Evolutionary conservation across 2,797 vertebrate genomes (phyloP), one percentile per base, ranked within the genome.

Genomic region (Phaenicophaeus curvirostris): DNA sequence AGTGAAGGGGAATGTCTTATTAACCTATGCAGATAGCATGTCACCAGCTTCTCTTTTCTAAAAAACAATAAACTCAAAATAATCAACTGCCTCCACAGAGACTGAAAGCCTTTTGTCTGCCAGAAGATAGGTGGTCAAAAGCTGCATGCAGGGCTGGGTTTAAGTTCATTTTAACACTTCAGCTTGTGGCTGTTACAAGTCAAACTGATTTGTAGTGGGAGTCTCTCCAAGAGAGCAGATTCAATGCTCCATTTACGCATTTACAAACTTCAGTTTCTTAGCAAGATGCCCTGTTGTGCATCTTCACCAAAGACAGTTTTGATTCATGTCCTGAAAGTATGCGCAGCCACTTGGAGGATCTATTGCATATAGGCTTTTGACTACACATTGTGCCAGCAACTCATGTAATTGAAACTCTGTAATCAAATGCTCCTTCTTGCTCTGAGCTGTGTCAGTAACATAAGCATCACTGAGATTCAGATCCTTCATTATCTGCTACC

Each of bases 161-260:
- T 79, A 85, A 76, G 8, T 77, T 89, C 71, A 57, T 80, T 92
- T 85, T 89, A 63, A 85, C 78, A 41, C 63, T 87, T 82, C n/a
- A 53, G 21, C 41, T 65, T 89, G 24, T 27, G 44, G 15, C 9
- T 61, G 19, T 62, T n/a, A 51, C 55, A 83, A 85, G 25, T 50
- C 37, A 90, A 84, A 79, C 8, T 54, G 61, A 81, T 84, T 89
- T 48, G 48, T 33, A n/a, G 8, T 24, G 23, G 6, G 11, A 19
- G 11, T 68, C 67, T 86, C 67, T 86, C 79, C 65, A 37, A 75
- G 25, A 84, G 19, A 87, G 5, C 21, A 87, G 28, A 92, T n/a
- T 59, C 39, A 82, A 35, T n/a, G 44, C 12, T 61, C 15, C 48
- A 21, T 39, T 81, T 69, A 8, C 46, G 28, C 16, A 19, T 48